These are phyloP conservation scores for Rhinolophus ferrumequinum DNA, from an alignment of 2,113 vertebrate species.

Conservation along the genomic window DNA sequence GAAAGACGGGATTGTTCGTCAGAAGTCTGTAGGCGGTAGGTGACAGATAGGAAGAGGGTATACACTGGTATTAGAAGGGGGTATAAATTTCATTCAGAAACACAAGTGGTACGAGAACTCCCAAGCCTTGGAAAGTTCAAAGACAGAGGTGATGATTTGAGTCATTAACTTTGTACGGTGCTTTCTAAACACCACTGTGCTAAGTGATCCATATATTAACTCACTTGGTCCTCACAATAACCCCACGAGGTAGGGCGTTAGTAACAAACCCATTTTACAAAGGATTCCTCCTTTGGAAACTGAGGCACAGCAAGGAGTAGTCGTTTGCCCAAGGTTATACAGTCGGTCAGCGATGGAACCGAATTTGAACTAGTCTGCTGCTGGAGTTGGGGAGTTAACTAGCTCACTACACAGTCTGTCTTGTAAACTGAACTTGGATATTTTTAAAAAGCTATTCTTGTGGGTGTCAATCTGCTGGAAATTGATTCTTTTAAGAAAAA, in stretches of 20 bases:
- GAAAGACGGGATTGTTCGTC: background rate
- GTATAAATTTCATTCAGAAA: background rate
- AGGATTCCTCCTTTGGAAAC: background rate
- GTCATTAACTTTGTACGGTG: background rate
- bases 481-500: slow-evolving; percentile 2
- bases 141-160: background rate
- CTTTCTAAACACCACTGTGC: background rate
- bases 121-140: background rate
- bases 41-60: background rate
- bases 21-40: background rate
- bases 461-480: background rate
- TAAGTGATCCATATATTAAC: background rate
- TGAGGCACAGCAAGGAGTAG: no score
- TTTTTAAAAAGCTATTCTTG: background rate
- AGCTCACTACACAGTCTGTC: background rate
- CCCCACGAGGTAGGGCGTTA: no score
- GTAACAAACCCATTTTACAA: background rate
- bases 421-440: background rate
- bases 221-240: background rate
- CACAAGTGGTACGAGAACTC: background rate
- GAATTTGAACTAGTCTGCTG: no score
- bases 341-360: background rate
- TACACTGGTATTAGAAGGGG: background rate
- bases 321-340: background rate
- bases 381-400: background rate